Percentiles rank a stretch among this genome's conserved stretches.
These are phyloP conservation scores for Troides aeacus DNA, from an alignment of 2,888 invertebrate species.

Conservation along the genomic window DNA sequence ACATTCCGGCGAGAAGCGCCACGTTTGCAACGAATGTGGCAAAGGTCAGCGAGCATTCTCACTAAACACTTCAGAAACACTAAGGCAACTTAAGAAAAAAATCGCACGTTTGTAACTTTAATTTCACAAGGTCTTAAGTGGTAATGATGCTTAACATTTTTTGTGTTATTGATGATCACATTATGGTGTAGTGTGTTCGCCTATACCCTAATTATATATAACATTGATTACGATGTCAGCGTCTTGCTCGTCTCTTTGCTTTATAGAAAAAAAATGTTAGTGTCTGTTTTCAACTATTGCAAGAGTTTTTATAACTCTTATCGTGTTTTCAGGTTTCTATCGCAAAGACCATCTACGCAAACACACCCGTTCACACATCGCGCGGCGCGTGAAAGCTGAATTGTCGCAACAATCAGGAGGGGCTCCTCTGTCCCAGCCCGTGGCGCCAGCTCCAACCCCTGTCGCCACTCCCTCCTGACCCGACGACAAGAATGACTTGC, in stretches of 20 bases:
- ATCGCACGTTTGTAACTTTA: no score
- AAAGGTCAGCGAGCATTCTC: conserved; percentile 77
- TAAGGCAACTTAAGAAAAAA: no score
- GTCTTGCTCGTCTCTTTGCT: no score
- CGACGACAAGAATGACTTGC: conserved; percentile 66
- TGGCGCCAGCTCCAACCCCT: conserved; percentile 46
- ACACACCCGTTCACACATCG: conserved; percentile 91
- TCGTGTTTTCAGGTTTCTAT: conserved; percentile 84
- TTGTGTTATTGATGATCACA: no score
- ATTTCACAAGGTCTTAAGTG: no score
- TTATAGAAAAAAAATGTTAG: no score
- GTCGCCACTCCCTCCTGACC: conserved; percentile 63
- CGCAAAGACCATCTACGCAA: conserved; percentile 93
- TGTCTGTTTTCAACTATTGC: no score
- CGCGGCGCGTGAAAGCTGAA: conserved; percentile 91
- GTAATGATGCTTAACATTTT: no score
- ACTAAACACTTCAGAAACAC: no score
- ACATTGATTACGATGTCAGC: no score
- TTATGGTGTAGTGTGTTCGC: no score
- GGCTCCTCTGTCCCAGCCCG: conserved; percentile 46
- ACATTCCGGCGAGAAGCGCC: conserved; percentile 93
- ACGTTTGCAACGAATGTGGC: conserved; percentile 92
- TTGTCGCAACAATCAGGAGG: conserved; percentile 80
- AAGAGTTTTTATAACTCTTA: neutral
- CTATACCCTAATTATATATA: no score